These are phyloP conservation scores for Trachemys scripta DNA, from an alignment of 2,113 vertebrate genomes.

Conservation along the genomic window DNA sequence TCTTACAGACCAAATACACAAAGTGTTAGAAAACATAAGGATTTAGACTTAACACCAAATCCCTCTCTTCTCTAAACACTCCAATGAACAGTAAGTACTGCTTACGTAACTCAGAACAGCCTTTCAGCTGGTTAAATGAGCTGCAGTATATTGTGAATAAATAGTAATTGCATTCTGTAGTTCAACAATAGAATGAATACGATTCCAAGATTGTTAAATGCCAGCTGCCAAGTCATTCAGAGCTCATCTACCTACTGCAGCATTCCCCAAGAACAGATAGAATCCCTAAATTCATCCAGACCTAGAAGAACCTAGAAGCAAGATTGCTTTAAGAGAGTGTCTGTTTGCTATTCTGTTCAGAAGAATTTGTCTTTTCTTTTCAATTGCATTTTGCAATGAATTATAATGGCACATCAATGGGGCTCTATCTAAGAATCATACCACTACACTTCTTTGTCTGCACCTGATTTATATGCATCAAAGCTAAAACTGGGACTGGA, in stretches of 20 bases:
- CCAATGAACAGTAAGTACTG: neutral
- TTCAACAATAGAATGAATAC: neutral
- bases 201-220: neutral
- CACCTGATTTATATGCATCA: neutral
- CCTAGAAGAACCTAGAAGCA: neutral
- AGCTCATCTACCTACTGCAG: neutral
- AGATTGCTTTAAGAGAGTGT: neutral
- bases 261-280: neutral
- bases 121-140: neutral
- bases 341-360: neutral
- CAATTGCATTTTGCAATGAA: neutral
- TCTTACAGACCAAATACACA: neutral
- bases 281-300: neutral
- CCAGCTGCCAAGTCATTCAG: neutral
- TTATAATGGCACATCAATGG: neutral
- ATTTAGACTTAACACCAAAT: neutral
- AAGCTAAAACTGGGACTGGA: neutral
- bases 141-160: fast-evolving
- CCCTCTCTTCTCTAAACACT: neutral
- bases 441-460: neutral
- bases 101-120: neutral
- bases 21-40: fast-evolving
- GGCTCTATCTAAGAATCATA: neutral
- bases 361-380: neutral
- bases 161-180: neutral